Conservation (phyloP, 2,888 invertebrate genomes). For the Rhogogaster chlorosoma region DNA sequence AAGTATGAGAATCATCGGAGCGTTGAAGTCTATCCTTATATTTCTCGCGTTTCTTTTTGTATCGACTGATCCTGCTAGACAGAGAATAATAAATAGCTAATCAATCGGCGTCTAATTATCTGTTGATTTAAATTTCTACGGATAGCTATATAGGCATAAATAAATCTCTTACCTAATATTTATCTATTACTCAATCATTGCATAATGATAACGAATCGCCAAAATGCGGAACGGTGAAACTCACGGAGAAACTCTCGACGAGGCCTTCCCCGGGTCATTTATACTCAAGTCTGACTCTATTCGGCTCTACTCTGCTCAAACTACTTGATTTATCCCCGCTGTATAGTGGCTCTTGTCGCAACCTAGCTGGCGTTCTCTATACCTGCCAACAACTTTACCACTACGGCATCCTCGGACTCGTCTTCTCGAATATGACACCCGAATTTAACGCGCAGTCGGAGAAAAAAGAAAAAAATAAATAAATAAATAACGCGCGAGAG, state of each 20-base stretch:
- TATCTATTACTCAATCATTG: constrained; percentile 56
- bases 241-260: constrained; percentile 65
- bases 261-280: constrained; percentile 36
- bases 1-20: background rate
- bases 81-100: background rate
- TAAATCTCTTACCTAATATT: constrained; percentile 46
- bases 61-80: background rate
- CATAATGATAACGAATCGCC: constrained; percentile 56
- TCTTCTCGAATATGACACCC: background rate
- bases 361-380: background rate
- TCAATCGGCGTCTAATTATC: background rate
- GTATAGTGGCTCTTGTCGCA: background rate
- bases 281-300: background rate
- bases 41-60: background rate
- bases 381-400: background rate
- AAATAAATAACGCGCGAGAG: background rate
- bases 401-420: background rate
- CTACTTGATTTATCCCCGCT: constrained; percentile 14
- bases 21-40: background rate
- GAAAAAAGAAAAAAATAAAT: background rate
- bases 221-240: constrained; percentile 67
- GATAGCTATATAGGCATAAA: background rate
- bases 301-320: background rate
- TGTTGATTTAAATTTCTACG: constrained; percentile 37
- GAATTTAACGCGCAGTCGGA: background rate